Base-by-base conservation (phyloP, 2,797 vertebrate species). In the Silurus aristotelis region DNA sequence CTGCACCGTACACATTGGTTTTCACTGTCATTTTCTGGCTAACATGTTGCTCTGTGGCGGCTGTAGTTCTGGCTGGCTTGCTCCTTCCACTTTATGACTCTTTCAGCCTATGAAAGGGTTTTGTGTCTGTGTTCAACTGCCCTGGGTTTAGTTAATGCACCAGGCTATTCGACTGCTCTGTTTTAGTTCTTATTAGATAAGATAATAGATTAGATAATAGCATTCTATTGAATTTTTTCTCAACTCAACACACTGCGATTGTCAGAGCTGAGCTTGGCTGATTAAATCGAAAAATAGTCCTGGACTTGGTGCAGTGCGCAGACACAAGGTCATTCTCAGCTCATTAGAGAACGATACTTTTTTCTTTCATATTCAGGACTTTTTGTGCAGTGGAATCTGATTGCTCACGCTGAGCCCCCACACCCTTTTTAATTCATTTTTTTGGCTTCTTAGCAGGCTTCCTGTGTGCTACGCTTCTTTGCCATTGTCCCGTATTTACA, bases 51-150 rank as follows among this genome's bases (percentile, higher is more conserved):
- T 76, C 85, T 85, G 87, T 82, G 85, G 87, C 87, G 81, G 84
- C 89, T 90, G 80, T 85, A 88, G 83, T 89, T 91, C 93, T 94
- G 91, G 91, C 92, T 94, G 92, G 90, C 92, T 93, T 90, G 84
- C 56, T 83, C 84, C 89, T 89, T 92, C 90, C 88, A 58, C 92
- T 88, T 90, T 92, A 91, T 92, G 91, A 92, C 94, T 94, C 94
- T 95, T 95, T 95, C 93, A 92, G 90, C 89, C 90, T 79, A 89
- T 92, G 94, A 94, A 95, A 94, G 94, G 94, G 93, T 93, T 94
- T 94, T 95, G 94, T 94, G 93, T 95, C 94, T 94, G 94, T 92
- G 91, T 91, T 93, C 90, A 92, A 91, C 94, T 95, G 94, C 90
- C 90, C 93, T 93, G 93, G 91, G 92, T 93, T 93, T 92, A 90